Percentiles rank a stretch among this genome's conserved stretches.
Evolutionary conservation across 2,797 vertebrate genomes (phyloP).

Genomic region (Myoxocephalus aenaeus): DNA sequence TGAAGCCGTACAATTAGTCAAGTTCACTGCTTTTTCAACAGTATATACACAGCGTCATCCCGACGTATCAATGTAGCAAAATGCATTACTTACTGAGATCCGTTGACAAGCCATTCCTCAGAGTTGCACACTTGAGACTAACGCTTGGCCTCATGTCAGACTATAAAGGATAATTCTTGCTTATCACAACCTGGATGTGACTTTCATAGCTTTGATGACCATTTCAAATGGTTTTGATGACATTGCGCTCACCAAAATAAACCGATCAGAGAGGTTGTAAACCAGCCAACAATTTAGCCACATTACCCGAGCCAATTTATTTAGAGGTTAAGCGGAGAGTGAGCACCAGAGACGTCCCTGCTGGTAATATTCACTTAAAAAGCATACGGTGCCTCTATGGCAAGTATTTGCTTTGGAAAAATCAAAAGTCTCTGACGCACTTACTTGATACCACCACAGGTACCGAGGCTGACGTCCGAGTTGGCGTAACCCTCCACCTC

Average conservation of each 20-base stretch:
- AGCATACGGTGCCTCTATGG: neutral
- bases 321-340: neutral
- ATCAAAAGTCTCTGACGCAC: constrained; percentile 43
- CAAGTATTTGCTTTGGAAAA: neutral
- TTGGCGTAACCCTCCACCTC: constrained; percentile 76
- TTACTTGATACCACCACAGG: constrained; percentile 84
- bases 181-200: neutral
- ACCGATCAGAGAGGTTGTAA: neutral
- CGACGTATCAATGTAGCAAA: constrained; percentile 13
- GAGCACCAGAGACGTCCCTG: neutral
- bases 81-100: constrained; percentile 17
- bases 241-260: neutral
- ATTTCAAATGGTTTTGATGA: neutral
- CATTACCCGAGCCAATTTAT: neutral
- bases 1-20: constrained; percentile 35
- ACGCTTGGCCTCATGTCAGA: neutral
- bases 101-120: neutral
- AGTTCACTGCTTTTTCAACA: constrained; percentile 43
- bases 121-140: neutral
- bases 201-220: neutral
- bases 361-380: neutral
- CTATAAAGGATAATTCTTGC: neutral
- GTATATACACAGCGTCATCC: constrained; percentile 21
- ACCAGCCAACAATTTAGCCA: neutral
- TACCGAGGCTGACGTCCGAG: constrained; percentile 85